Evolutionary conservation across 35 echinoderm and acorn worm genomes (phyloP), one percentile per base, ranked within the genome.

Genomic region (Stichopus chloronotus): DNA sequence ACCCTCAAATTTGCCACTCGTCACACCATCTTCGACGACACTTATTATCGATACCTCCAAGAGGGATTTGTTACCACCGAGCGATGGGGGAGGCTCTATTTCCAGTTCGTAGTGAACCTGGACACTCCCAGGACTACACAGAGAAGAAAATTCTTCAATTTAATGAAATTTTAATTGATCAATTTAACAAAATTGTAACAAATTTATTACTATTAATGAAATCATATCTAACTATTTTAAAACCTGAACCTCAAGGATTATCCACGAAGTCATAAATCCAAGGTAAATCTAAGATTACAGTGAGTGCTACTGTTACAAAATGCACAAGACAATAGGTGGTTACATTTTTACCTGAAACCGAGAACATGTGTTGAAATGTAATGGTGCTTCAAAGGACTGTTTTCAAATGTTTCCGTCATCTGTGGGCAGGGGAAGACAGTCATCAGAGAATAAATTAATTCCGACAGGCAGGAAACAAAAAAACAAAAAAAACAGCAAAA

Each of bases 91-190:
- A 9, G 6, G 8, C 21, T 9, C 11, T n/a, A 88, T 24, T 7
- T 20, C 11, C 25, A 88, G 22, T 24, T 13, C 58, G 23, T 60
- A 88, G 13, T 88, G 55, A 21, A 88, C 85, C 25, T 63, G 7
- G 4, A 88, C 60, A 88, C 85, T 88, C 55, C 85, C 85, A 88
- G 85, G 85, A 25, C 85, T 88, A 57, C 24, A n/a, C 22, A 68
- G n/a, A 88, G 6, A 63, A 88, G 56, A 13, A 9, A 5, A 23
- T 25, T 8, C 23, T 25, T 71, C 65, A 71, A 71, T 71, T n/a
- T 71, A 71, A 71, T 71, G n/a, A 71, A 71, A 13, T 71, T 13
- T 71, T 71, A 71, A 11, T 1, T 11, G 65, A 71, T 71, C 11
- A n/a, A 43, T 43, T 43, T 43, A 43, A 3, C 30, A 43, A 43